These are phyloP conservation scores for Cephus pulcher DNA, from an alignment of 2,888 invertebrate genomes.

Conservation along the genomic window DNA sequence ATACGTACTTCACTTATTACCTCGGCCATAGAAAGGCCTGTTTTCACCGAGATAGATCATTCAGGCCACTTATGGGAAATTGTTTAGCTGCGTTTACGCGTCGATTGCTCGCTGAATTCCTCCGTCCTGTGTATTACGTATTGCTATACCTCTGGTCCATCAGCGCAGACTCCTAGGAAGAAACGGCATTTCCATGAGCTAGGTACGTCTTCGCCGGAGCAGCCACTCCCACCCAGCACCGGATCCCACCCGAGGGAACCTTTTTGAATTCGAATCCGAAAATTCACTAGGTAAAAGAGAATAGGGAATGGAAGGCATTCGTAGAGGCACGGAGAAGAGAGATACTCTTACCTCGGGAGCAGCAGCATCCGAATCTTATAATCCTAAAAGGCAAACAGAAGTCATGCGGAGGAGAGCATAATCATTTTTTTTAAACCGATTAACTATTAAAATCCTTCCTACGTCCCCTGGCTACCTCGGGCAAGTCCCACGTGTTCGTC, in stretches of 20 bases:
- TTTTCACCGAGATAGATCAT: constrained; percentile 32
- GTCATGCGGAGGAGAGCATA: constrained; percentile 16
- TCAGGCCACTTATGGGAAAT: constrained; percentile 48
- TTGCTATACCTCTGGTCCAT: constrained; percentile 15
- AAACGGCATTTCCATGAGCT: too few species aligned
- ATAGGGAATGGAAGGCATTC: too few species aligned
- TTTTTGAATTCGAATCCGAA: too few species aligned
- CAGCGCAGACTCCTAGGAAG: too few species aligned
- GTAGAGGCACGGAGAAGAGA: too few species aligned
- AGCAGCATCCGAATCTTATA: not conserved
- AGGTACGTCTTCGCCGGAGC: too few species aligned
- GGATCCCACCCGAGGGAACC: too few species aligned
- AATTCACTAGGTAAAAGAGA: too few species aligned
- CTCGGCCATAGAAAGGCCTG: constrained; percentile 29
- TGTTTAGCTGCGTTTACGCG: constrained; percentile 53
- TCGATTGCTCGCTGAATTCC: constrained; percentile 45
- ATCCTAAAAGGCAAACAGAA: constrained; percentile 16
- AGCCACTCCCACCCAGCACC: too few species aligned
- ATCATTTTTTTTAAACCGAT: constrained; percentile 22
- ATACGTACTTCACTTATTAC: constrained; percentile 40
- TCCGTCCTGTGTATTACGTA: constrained; percentile 33
- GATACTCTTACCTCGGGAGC: too few species aligned
- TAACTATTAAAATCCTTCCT: constrained; percentile 14
- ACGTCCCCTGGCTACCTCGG: too few species aligned
- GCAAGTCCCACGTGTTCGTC: too few species aligned